Evolutionary conservation across 1,140 invertebrate species (phyloP).

Genomic region (Mya arenaria): DNA sequence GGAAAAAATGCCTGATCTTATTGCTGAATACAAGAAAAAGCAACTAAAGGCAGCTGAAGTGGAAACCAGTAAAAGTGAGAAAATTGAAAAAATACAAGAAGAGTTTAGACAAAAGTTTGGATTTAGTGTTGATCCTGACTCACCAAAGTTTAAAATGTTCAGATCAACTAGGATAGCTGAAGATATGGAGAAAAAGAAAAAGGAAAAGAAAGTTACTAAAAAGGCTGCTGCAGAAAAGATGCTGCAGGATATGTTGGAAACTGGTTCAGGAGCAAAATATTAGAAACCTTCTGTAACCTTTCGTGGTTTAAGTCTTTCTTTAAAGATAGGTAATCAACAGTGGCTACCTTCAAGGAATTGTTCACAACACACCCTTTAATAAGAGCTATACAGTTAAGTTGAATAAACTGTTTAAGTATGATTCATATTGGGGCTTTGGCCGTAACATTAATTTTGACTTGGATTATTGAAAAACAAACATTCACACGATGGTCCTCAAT

Average conservation of each 20-base stretch:
- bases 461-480: too few species aligned
- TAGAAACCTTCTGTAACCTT: too few species aligned
- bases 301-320: too few species aligned
- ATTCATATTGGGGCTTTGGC: too few species aligned
- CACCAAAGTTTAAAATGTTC: constrained; percentile 17
- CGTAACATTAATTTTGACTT: too few species aligned
- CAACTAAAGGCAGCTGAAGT: background rate
- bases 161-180: background rate
- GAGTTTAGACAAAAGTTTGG: constrained; percentile 39
- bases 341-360: too few species aligned
- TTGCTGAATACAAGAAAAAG: constrained; percentile 16
- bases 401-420: too few species aligned
- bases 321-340: too few species aligned
- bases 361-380: too few species aligned
- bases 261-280: background rate
- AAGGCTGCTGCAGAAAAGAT: constrained; percentile 4
- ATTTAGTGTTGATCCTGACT: background rate
- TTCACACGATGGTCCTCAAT: too few species aligned
- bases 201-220: constrained; percentile 29
- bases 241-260: constrained; percentile 16
- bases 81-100: background rate
- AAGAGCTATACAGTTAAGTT: too few species aligned
- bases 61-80: background rate
- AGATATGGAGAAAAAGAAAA: background rate
- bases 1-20: constrained; percentile 7